Evolutionary conservation across 2,888 invertebrate genomes (phyloP).

Genomic region (Andrena praecox): DNA sequence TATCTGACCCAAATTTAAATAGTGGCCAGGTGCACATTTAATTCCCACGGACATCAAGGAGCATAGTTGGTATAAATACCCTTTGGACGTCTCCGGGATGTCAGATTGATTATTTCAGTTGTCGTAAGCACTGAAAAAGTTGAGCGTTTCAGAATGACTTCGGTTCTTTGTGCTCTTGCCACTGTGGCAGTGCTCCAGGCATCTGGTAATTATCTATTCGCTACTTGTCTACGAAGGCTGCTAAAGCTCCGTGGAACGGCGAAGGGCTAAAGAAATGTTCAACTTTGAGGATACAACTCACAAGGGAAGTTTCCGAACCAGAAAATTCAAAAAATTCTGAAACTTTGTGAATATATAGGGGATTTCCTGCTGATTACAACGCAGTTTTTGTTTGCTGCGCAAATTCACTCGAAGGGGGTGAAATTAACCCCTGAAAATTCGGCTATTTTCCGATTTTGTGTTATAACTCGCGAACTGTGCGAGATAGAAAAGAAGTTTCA

Average conservation of each 20-base stretch:
- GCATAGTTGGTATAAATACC: constrained; percentile 52
- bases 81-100: constrained; percentile 1
- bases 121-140: background rate
- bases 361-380: too few species aligned
- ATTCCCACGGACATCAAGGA: constrained; percentile 56
- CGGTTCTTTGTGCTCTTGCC: constrained; percentile 21
- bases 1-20: constrained; percentile 78
- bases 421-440: too few species aligned
- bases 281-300: background rate
- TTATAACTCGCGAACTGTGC: too few species aligned
- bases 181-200: constrained; percentile 15
- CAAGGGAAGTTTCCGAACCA: too few species aligned
- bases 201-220: constrained; percentile 42
- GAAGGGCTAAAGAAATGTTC: background rate
- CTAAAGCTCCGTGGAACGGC: background rate
- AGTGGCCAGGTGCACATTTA: constrained; percentile 42
- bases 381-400: too few species aligned
- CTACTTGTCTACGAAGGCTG: background rate
- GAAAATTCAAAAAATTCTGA: too few species aligned
- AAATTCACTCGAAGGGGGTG: too few species aligned
- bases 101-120: constrained; percentile 40
- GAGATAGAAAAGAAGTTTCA: too few species aligned
- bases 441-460: too few species aligned
- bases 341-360: too few species aligned
- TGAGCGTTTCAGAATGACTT: constrained; percentile 45